Evolutionary conservation across 2,888 invertebrate genomes (phyloP).

Genomic region (Boloria euphrosyne): DNA sequence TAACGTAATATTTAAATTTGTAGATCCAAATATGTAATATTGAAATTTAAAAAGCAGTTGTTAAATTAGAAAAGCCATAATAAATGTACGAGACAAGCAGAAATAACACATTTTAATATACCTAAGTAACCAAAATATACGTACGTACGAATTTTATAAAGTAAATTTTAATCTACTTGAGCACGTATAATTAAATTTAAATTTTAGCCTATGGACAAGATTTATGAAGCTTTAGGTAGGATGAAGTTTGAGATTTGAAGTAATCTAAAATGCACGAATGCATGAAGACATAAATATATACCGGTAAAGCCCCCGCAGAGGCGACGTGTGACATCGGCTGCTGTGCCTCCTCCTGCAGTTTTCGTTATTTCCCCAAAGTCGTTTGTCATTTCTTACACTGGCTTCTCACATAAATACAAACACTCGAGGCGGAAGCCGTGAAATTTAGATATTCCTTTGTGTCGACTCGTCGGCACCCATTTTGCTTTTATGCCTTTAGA

Average conservation of each 20-base stretch:
- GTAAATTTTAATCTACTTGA: too few species aligned
- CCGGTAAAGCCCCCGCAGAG: constrained; percentile 42
- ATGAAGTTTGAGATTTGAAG: background rate
- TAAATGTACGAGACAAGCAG: too few species aligned
- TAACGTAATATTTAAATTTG: too few species aligned
- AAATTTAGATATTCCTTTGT: constrained; percentile 82
- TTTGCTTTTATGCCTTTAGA: constrained; percentile 78
- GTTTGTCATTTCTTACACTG: constrained; percentile 78
- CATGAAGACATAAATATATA: background rate
- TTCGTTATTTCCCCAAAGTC: constrained; percentile 52
- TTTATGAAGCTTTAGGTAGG: too few species aligned
- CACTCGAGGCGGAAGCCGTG: constrained; percentile 79
- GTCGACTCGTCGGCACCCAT: constrained; percentile 76
- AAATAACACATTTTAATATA: too few species aligned
- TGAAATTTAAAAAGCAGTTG: too few species aligned
- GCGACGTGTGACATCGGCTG: constrained; percentile 52
- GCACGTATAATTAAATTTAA: too few species aligned
- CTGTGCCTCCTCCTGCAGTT: constrained; percentile 45
- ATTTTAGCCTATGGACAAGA: too few species aligned
- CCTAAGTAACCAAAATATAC: too few species aligned
- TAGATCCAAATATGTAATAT: too few species aligned
- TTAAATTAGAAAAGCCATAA: too few species aligned
- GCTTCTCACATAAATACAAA: constrained; percentile 78
- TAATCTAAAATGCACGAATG: constrained; percentile 5
- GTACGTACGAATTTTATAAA: too few species aligned